phyloP scores from a whole-genome alignment of 2,797 vertebrate genomes.

The Poecilia velifera region DNA sequence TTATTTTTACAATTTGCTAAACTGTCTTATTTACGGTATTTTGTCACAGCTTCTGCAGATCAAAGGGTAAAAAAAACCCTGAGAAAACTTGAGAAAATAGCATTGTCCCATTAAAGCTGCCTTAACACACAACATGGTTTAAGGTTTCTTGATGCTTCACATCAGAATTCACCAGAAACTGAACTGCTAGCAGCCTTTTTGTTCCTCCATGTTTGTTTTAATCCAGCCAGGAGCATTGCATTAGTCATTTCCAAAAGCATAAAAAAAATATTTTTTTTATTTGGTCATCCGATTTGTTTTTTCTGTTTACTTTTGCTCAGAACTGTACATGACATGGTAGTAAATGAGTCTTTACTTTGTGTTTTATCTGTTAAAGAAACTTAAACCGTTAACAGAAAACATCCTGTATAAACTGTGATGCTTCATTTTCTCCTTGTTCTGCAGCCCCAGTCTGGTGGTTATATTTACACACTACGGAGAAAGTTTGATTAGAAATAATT shows the following conservation, averaged over 20 bases:
- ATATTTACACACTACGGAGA: not conserved
- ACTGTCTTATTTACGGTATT: not conserved
- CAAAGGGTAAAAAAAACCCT: not conserved
- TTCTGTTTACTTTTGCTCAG: not conserved
- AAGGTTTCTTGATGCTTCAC: not conserved
- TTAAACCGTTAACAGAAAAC: constrained; percentile 20
- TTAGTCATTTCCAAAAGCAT: not conserved
- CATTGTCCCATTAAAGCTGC: not conserved
- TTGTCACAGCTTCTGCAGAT: not conserved
- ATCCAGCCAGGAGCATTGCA: no score
- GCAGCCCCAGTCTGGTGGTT: not conserved
- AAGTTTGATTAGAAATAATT: not conserved
- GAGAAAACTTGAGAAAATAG: not conserved
- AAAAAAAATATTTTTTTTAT: not conserved
- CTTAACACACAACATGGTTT: not conserved
- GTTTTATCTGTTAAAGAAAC: constrained; percentile 10
- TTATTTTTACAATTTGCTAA: not conserved
- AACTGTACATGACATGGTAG: not conserved
- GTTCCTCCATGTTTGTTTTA: not conserved
- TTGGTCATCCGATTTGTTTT: not conserved
- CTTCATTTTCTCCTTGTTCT: not conserved
- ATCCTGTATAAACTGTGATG: not conserved
- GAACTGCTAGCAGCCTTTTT: not conserved
- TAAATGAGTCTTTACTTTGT: constrained; percentile 23
- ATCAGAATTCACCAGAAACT: not conserved